phyloP scores from a whole-genome alignment of 2,888 invertebrate genomes.

The Calliphora vomitoria region DNA sequence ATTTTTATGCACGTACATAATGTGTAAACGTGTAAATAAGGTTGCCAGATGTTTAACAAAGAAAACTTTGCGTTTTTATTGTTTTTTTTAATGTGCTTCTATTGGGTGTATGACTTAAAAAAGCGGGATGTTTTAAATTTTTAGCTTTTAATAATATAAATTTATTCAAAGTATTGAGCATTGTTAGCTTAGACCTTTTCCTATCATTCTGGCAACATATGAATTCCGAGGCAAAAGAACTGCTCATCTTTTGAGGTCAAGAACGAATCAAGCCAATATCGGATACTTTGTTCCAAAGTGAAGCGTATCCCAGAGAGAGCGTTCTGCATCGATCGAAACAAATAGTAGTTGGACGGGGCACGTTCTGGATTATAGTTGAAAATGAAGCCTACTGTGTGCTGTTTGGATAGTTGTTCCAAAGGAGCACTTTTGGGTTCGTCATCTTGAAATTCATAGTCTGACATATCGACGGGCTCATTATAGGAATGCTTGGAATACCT shows the following conservation, averaged over 20 bases:
- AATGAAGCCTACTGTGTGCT: conserved; percentile 66
- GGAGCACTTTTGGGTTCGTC: conserved; percentile 81
- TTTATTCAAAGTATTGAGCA: no score
- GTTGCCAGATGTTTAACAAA: conserved; percentile 21
- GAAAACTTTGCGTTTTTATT: neutral
- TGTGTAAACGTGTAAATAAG: neutral
- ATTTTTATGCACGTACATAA: neutral
- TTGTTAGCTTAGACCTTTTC: no score
- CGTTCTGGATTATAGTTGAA: no score
- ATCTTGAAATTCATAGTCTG: conserved; percentile 74
- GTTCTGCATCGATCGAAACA: no score
- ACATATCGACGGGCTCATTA: conserved; percentile 55
- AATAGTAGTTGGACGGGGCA: no score
- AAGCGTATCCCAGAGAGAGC: no score
- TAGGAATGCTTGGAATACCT: conserved; percentile 58
- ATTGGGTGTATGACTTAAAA: neutral
- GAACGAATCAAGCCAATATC: no score
- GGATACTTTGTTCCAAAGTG: no score
- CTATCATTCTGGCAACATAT: no score
- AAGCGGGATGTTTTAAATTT: neutral
- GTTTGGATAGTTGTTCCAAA: conserved; percentile 71
- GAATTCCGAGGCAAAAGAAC: no score
- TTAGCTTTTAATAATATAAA: no score
- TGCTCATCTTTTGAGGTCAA: no score
- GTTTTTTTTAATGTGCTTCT: neutral